Conservation (phyloP, 2,797 vertebrate species). For the Bradypodion pumilum region DNA sequence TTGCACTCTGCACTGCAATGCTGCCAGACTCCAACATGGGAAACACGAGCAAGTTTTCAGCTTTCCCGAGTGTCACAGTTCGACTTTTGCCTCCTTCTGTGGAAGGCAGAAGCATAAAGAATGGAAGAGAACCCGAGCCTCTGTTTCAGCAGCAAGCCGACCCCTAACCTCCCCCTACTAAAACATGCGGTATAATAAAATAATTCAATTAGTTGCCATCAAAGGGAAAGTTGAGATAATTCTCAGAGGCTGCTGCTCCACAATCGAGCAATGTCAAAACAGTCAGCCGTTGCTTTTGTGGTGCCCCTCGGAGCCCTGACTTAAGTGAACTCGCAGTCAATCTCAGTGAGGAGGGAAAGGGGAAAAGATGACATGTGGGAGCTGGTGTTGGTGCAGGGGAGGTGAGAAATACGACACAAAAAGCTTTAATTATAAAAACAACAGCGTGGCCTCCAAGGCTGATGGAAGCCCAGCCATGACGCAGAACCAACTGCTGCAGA, state of each 20-base stretch:
- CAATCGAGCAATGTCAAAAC: slow-evolving; percentile 36
- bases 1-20: not conserved
- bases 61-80: not conserved
- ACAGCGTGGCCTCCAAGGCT: slow-evolving; percentile 22
- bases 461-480: slow-evolving; percentile 6
- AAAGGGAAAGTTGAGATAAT: slow-evolving; percentile 36
- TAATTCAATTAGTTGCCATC: slow-evolving; percentile 11
- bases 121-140: not conserved
- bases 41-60: not conserved
- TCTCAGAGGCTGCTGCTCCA: slow-evolving; percentile 12
- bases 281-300: slow-evolving; percentile 13
- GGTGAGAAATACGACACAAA: not conserved
- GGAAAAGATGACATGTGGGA: not conserved
- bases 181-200: not conserved
- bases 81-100: not conserved
- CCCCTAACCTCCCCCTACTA: slow-evolving; percentile 27
- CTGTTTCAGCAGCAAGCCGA: not conserved
- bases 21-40: not conserved
- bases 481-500: slow-evolving; percentile 8
- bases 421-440: slow-evolving; percentile 50
- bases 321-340: slow-evolving; percentile 51
- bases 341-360: slow-evolving; percentile 15
- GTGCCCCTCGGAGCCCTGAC: slow-evolving; percentile 24
- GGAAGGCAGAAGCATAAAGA: not conserved
- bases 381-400: not conserved